A percentile compares a stretch with the other conserved stretches of the same genome.
Evolutionary conservation across 2,797 vertebrate genomes (phyloP).

Genomic region (Botia almorhae): DNA sequence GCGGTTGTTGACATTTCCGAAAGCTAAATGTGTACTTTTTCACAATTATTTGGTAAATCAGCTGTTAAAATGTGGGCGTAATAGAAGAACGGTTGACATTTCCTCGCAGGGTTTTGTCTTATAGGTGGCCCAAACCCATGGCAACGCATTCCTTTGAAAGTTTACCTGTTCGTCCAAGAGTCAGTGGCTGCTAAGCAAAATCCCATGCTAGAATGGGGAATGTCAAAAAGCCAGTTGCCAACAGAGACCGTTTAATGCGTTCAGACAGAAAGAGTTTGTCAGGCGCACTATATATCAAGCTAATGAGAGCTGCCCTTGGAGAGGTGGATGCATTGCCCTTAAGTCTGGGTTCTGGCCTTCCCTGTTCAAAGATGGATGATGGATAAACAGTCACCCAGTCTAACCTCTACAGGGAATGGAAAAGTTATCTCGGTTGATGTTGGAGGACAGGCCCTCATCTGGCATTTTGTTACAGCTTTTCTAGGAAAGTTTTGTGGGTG

Average conservation of each 20-base stretch:
- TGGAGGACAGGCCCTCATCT: not conserved
- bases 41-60: not conserved
- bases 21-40: not conserved
- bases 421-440: not conserved
- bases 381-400: conserved; percentile 30
- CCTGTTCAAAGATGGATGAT: conserved; percentile 37
- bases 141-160: conserved; percentile 13
- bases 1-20: not conserved
- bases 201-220: conserved; percentile 6
- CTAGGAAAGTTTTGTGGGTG: not conserved
- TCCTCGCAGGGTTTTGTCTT: not conserved
- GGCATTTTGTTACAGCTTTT: not conserved
- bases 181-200: conserved; percentile 11
- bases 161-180: not conserved
- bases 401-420: conserved; percentile 26
- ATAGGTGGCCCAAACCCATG: not conserved
- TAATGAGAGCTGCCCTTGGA: conserved; percentile 33
- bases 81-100: not conserved
- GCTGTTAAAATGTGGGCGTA: not conserved
- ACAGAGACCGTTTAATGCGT: conserved; percentile 9
- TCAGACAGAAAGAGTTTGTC: conserved; percentile 27
- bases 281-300: conserved; percentile 29
- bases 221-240: conserved; percentile 16
- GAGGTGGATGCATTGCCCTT: conserved; percentile 31
- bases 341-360: conserved; percentile 26